These are phyloP conservation scores for Dione vanillae DNA, from an alignment of 2,888 invertebrate genomes.

Conservation along the genomic window DNA sequence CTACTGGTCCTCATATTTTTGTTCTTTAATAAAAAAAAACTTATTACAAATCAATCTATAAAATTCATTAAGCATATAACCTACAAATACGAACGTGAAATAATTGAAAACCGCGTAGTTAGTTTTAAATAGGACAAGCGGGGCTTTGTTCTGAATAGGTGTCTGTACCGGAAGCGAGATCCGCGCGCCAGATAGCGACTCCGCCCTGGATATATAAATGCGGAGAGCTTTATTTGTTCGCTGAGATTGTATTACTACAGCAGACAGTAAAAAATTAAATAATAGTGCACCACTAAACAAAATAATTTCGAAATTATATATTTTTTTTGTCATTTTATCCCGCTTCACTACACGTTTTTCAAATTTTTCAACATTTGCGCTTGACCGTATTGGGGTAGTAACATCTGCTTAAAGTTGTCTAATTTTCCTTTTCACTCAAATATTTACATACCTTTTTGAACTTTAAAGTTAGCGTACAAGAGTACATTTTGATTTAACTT, in stretches of 20 bases:
- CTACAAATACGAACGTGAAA: not conserved
- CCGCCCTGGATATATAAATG: slow-evolving; percentile 9
- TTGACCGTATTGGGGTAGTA: slow-evolving; percentile 24
- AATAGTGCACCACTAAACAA: not conserved
- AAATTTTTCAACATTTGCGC: slow-evolving; percentile 24
- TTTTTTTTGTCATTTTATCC: too few relatives aligned
- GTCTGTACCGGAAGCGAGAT: slow-evolving; percentile 31
- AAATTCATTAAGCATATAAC: not conserved
- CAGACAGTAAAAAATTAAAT: not conserved
- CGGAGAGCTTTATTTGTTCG: not conserved
- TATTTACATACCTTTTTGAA: not conserved
- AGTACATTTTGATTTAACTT: slow-evolving; percentile 20
- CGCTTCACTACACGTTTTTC: slow-evolving; percentile 8
- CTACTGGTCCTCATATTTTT: too few relatives aligned
- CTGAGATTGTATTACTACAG: not conserved
- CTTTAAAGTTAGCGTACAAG: not conserved
- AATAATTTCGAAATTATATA: too few relatives aligned
- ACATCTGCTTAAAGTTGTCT: slow-evolving; percentile 28
- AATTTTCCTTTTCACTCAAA: not conserved
- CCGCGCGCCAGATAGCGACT: slow-evolving; percentile 7
- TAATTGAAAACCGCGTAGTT: slow-evolving; percentile 6
- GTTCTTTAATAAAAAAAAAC: not conserved
- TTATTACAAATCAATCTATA: slow-evolving; percentile 1
- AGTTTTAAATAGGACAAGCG: slow-evolving; percentile 27
- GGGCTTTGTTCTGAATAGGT: slow-evolving; percentile 21